phyloP scores from a whole-genome alignment of 2,888 invertebrate species.

The Pantelozetes paolii region DNA sequence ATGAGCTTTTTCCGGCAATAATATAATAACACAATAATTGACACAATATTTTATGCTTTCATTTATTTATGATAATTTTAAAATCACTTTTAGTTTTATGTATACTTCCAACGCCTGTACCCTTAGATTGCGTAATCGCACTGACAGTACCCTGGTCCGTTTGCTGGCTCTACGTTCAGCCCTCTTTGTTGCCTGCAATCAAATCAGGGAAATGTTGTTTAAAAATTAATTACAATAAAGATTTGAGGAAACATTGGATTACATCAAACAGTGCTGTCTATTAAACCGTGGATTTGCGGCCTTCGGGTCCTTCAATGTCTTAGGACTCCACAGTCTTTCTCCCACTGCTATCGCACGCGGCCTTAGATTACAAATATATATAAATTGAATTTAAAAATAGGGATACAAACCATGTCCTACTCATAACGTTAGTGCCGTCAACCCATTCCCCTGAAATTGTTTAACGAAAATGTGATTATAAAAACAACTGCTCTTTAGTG shows the following conservation, averaged over 20 bases:
- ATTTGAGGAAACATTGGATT: background rate
- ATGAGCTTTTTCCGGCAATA: too few relatives aligned
- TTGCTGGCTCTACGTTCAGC: conserved; percentile 46
- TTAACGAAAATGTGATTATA: background rate
- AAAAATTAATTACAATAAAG: background rate
- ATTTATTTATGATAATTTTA: too few relatives aligned
- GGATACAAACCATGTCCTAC: conserved; percentile 62
- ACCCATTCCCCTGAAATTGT: conserved; percentile 65
- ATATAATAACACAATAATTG: too few relatives aligned
- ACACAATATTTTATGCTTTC: too few relatives aligned
- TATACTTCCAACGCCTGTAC: too few relatives aligned
- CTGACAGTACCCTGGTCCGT: conserved; percentile 47
- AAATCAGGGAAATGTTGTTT: too few relatives aligned
- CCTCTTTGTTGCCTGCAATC: conserved; percentile 44
- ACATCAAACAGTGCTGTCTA: conserved; percentile 57
- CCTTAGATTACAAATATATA: conserved; percentile 52
- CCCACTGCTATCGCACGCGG: conserved; percentile 80
- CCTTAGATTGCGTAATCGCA: conserved; percentile 44
- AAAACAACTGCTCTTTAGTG: background rate
- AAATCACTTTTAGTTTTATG: too few relatives aligned
- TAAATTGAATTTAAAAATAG: conserved; percentile 41
- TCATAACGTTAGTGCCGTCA: conserved; percentile 63
- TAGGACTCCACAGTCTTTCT: conserved; percentile 72
- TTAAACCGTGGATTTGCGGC: conserved; percentile 63
- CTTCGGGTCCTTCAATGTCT: conserved; percentile 51